Conservation (phyloP, 2,797 vertebrate genomes). For the Chiloscyllium punctatum region DNA sequence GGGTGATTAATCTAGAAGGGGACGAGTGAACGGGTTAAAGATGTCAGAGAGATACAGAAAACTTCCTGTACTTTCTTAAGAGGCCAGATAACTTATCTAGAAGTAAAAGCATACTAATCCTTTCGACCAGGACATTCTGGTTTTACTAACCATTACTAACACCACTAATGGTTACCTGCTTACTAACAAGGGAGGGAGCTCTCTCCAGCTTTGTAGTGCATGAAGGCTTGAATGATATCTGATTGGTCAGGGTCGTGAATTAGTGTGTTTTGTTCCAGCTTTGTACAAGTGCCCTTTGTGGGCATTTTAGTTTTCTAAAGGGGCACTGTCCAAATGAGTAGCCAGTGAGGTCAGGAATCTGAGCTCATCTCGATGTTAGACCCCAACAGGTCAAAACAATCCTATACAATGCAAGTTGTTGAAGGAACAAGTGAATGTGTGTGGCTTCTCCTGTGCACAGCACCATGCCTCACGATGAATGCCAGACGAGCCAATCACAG, state of each 20-base stretch:
- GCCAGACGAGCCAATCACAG: background rate
- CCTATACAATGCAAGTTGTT: background rate
- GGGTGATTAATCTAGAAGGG: background rate
- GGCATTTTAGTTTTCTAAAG: background rate
- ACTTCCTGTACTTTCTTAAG: background rate
- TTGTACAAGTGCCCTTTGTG: background rate
- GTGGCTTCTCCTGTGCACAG: background rate
- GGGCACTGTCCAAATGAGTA: background rate
- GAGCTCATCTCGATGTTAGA: background rate
- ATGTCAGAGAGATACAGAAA: background rate
- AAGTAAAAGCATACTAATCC: slow-evolving; percentile 33
- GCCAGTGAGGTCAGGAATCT: too few relatives aligned
- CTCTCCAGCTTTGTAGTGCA: slow-evolving; percentile 19
- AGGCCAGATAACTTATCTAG: background rate
- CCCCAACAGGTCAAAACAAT: background rate
- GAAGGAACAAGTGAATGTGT: background rate
- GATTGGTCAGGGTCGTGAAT: background rate
- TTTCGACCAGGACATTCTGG: slow-evolving; percentile 20
- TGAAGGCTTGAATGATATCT: background rate
- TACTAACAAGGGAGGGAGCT: slow-evolving; percentile 34
- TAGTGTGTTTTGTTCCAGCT: background rate
- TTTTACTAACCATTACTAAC: slow-evolving; percentile 36
- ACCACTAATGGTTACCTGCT: slow-evolving; percentile 32
- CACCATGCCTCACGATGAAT: background rate
- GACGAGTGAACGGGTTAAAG: slow-evolving; percentile 27